Percentiles rank a stretch among this genome's conserved stretches.
phyloP scores from a whole-genome alignment of 30 jellyfish, hydroid and myxozoan species.

The Hydractinia symbiolongicarpus region DNA sequence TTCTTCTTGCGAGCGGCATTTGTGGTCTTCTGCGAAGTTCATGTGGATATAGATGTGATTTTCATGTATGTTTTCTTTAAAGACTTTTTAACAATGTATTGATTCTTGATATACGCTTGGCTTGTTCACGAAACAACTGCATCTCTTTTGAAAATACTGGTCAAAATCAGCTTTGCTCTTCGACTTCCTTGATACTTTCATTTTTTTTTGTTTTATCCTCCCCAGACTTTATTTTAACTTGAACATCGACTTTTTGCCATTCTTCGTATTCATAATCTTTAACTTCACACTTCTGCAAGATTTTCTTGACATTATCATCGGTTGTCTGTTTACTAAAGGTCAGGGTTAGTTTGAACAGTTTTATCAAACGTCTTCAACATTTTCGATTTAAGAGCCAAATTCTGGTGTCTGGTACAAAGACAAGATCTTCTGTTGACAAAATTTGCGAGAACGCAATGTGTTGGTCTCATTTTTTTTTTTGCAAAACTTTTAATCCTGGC shows the following conservation, averaged over 20 bases:
- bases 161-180: neutral
- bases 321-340: neutral
- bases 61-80: neutral
- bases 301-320: neutral
- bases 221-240: too few relatives aligned
- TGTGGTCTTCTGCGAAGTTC: conserved; percentile 26
- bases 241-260: neutral
- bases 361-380: neutral
- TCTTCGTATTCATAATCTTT: conserved; percentile 2
- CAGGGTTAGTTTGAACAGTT: neutral
- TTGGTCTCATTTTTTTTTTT: neutral
- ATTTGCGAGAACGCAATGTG: conserved; percentile 2
- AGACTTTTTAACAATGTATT: neutral
- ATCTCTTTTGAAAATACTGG: neutral
- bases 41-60: conserved; percentile 15
- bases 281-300: neutral
- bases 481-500: neutral
- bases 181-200: neutral
- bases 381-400: neutral
- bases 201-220: neutral
- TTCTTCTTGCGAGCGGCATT: conserved; percentile 21
- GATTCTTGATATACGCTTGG: neutral
- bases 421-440: neutral
- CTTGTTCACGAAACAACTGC: neutral
- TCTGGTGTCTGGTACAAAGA: neutral